Evolutionary conservation across 2,113 vertebrate species (phyloP).

Genomic region (Phaetusa simplex): DNA sequence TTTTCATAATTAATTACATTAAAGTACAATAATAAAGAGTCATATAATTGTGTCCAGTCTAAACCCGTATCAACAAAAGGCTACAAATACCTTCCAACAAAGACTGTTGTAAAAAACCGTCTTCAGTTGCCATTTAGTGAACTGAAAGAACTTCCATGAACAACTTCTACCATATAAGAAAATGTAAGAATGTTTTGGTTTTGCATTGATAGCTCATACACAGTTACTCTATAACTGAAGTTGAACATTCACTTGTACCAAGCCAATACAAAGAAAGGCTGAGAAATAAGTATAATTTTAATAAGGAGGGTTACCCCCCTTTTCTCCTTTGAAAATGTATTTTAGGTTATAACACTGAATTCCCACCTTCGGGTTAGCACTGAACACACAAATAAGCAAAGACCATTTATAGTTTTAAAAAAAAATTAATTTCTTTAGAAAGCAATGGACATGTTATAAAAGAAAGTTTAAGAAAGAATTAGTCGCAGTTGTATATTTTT

Average conservation of each 20-base stretch:
- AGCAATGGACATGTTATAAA: neutral
- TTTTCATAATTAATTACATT: neutral
- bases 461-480: neutral
- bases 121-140: neutral
- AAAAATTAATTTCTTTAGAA: neutral
- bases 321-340: neutral
- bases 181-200: neutral
- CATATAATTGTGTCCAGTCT: neutral
- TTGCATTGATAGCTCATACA: neutral
- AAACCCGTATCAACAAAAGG: neutral
- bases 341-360: neutral
- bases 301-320: neutral
- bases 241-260: neutral
- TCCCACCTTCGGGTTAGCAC: neutral
- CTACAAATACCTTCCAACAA: neutral
- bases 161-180: neutral
- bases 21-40: neutral
- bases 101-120: neutral
- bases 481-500: neutral
- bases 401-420: accelerated
- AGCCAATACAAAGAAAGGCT: neutral
- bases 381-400: neutral
- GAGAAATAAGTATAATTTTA: neutral
- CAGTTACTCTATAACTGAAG: neutral
- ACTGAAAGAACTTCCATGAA: neutral